Evolutionary conservation across 1,140 invertebrate genomes (phyloP).

Genomic region (Bombus cullumanus): DNA sequence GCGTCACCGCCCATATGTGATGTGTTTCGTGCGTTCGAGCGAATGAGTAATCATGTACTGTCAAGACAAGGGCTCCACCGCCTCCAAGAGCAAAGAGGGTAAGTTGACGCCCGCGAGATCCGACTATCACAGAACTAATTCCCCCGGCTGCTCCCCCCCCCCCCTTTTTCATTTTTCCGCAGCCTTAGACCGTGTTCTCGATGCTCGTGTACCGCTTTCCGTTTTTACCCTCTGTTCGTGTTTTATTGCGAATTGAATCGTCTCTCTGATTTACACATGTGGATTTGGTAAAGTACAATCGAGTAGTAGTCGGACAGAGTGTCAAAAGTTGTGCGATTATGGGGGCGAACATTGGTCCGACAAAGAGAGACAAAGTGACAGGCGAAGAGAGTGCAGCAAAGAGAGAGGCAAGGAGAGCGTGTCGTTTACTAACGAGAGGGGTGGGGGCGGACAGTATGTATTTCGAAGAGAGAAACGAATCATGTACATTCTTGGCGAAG

Average conservation of each 20-base stretch:
- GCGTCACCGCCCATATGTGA: constrained; percentile 79
- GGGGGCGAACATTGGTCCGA: constrained; percentile 35
- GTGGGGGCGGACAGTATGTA: constrained; percentile 44
- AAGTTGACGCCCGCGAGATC: constrained; percentile 61
- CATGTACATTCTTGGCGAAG: constrained; percentile 46
- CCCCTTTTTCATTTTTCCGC: constrained; percentile 28
- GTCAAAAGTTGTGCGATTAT: constrained; percentile 38
- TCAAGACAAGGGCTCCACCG: constrained; percentile 75
- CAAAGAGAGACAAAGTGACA: constrained; percentile 33
- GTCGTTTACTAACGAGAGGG: constrained; percentile 48
- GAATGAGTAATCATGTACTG: constrained; percentile 79
- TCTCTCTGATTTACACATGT: constrained; percentile 38
- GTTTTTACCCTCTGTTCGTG: constrained; percentile 20
- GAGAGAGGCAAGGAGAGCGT: constrained; percentile 47
- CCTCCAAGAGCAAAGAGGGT: constrained; percentile 76
- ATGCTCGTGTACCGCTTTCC: not conserved
- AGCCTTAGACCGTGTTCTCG: constrained; percentile 18
- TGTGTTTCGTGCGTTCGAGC: constrained; percentile 67
- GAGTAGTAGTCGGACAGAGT: constrained; percentile 14
- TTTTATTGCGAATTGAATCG: constrained; percentile 3
- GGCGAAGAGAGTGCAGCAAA: constrained; percentile 29
- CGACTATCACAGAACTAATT: constrained; percentile 25
- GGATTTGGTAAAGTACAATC: constrained; percentile 11
- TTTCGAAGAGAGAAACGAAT: constrained; percentile 55
- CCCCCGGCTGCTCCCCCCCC: not conserved